Base-by-base conservation (phyloP, 2,888 invertebrate genomes). In the Eupelmus urozonus region DNA sequence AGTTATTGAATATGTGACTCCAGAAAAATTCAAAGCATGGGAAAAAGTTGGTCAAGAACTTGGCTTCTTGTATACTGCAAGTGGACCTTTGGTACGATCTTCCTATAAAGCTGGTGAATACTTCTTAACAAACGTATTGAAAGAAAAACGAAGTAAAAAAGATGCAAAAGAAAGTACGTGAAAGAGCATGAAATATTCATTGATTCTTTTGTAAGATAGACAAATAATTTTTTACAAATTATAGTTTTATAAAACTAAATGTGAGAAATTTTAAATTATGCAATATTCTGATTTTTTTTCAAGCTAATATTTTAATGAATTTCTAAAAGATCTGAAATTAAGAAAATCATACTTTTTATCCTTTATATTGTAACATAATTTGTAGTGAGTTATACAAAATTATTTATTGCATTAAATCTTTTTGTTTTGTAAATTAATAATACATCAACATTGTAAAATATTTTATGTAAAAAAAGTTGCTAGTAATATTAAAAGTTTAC, bases 41-140 rank as follows among this genome's bases (percentile, higher is more conserved):
- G 95, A 97, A 89, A 90, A 91, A 25, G 90, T 94, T 5, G 99
- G 98, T 0, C 92, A 93, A 72, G 92, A 95, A 83, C 90, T 99
- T 81, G 99, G 99, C 13, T 99, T 99, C 91, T 91, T 96, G 0
- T 99, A 99, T 90, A 97, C 97, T 0, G 99, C 99, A 16, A 98
- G 98, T 90, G 99, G 99, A 0, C 98, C 99, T 0, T 92, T 99
- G 7, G 99, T 99, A 0, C 91, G 99, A 53, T 98, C 98, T 72
- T 98, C 98, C 0, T 99, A 99, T 86, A 95, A 97, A 88, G 99
- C 99, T n/a, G 99, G 99, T 2, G 97, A 98, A 91, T 96, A 95
- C 90, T 97, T 97, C 87, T 94, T 97, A 23, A 92, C 94, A 1
- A 96, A 96, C 86, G 93, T 97, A 82, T 88, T 97, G 69, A 94